Evolutionary conservation across 2,888 invertebrate genomes (phyloP), one percentile per base, ranked within the genome.

Genomic region (Caenorhabditis sp.): DNA sequence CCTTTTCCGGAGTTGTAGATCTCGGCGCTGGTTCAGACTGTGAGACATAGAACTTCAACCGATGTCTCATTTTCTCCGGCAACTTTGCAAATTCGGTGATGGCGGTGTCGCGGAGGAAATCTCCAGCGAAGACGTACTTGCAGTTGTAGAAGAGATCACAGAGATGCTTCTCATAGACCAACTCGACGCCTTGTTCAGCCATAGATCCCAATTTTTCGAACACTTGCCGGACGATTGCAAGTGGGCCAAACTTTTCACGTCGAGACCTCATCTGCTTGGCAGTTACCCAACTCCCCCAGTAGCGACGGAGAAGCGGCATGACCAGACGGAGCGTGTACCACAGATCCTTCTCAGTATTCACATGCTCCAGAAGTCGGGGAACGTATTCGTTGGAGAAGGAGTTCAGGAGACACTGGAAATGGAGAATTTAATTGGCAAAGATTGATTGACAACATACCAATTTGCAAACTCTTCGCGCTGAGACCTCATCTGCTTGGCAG

Each of bases 121-220:
- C 93, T 3, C 93, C 93, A 6, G 93, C 92, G 88, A 92, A 93
- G 92, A 92, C 92, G 90, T 93, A 93, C 88, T 93, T 93, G 84
- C 93, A 92, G 88, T 93, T 93, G 85, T 93, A 93, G 18, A 91
- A 82, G 3, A 91, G 64, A 68, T 91, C 91, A 68, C 90, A 89
- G 26, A 91, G 65, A 9, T 84, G 82, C 60, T 87, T 84, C 24
- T 76, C 60, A 18, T 70, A 51, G 15, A 61, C 71, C 18, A 83
- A 67, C 18, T 74, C 74, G 4, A 81, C 72, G 6, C 71, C 79
- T 8, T 47, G 50, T 22, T 84, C 76, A 3, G 81, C 79, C 50
- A 84, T 32, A 11, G 47, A 28, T 68, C 80, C 81, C 44, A 83
- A 5, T 32, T 82, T 83, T 35, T 79, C 61, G 5, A 81, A 60